Evolutionary conservation across 2,113 vertebrate genomes (phyloP).

Genomic region (Sylvietta virens): DNA sequence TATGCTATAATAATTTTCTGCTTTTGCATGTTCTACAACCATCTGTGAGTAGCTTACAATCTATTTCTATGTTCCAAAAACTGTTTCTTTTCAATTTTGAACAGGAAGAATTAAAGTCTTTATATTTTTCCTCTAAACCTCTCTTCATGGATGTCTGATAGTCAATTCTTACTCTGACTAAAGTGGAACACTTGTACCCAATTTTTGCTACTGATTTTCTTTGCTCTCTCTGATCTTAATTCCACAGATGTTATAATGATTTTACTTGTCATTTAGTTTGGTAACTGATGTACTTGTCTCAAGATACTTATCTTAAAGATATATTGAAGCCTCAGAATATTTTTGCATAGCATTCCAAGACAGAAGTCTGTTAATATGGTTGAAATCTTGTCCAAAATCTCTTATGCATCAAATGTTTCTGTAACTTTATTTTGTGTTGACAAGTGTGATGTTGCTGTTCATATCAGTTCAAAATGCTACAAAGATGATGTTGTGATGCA

Average conservation of each 20-base stretch:
- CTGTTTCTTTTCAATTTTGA: neutral
- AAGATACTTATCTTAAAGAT: constrained; percentile 8
- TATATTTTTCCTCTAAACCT: neutral
- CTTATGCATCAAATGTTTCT: neutral
- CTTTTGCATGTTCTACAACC: constrained; percentile 1
- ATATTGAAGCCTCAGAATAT: neutral
- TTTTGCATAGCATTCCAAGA: constrained; percentile 14
- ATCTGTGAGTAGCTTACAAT: constrained; percentile 27
- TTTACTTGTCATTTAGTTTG: neutral
- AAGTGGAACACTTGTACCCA: constrained; percentile 8
- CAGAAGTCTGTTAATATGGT: neutral
- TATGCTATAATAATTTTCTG: constrained; percentile 10
- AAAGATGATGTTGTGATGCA: neutral
- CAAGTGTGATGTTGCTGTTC: neutral
- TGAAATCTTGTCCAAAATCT: constrained; percentile 5
- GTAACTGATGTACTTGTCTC: neutral
- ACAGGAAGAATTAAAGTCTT: neutral
- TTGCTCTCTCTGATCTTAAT: neutral
- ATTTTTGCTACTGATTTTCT: neutral
- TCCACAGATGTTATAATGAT: neutral
- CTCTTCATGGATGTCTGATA: neutral
- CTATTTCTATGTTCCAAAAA: neutral
- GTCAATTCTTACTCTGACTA: neutral
- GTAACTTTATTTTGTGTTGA: neutral
- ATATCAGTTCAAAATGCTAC: neutral